Percentiles rank a stretch among this genome's conserved stretches.
Conservation (phyloP, 2,797 vertebrate genomes). For the Gallinago stenura region DNA sequence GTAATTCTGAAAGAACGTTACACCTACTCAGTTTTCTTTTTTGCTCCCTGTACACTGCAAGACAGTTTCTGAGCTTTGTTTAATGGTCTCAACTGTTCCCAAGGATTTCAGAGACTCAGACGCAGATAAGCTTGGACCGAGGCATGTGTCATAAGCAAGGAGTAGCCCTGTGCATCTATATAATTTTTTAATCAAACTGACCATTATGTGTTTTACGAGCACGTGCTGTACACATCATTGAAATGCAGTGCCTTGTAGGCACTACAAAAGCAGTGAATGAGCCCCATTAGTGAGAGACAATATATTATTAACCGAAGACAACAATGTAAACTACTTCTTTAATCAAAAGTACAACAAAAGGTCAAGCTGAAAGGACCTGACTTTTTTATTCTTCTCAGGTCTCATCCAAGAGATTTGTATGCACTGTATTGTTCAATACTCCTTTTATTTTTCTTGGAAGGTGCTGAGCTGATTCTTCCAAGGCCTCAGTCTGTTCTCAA, state of each 20-base stretch:
- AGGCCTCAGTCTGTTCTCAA: neutral
- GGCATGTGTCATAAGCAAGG: neutral
- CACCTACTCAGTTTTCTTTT: slow-evolving; percentile 48
- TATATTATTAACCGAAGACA: neutral
- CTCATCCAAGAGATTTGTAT: neutral
- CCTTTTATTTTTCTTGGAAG: neutral
- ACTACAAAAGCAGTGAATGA: neutral
- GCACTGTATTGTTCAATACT: neutral
- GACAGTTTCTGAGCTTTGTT: slow-evolving; percentile 10
- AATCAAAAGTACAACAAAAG: neutral
- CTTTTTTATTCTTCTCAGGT: neutral
- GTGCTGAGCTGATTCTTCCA: neutral
- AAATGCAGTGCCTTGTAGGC: neutral
- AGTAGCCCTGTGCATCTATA: neutral
- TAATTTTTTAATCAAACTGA: neutral
- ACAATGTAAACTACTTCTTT: neutral
- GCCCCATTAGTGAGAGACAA: neutral
- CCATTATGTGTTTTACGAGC: neutral
- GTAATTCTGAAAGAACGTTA: slow-evolving; percentile 65
- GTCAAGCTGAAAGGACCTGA: neutral
- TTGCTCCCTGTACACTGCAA: slow-evolving; percentile 24
- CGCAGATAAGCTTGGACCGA: neutral
- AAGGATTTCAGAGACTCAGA: neutral
- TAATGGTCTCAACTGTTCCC: slow-evolving; percentile 17
- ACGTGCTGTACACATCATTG: neutral